phyloP scores from a whole-genome alignment of 2,888 invertebrate genomes.

The Abrostola tripartita region DNA sequence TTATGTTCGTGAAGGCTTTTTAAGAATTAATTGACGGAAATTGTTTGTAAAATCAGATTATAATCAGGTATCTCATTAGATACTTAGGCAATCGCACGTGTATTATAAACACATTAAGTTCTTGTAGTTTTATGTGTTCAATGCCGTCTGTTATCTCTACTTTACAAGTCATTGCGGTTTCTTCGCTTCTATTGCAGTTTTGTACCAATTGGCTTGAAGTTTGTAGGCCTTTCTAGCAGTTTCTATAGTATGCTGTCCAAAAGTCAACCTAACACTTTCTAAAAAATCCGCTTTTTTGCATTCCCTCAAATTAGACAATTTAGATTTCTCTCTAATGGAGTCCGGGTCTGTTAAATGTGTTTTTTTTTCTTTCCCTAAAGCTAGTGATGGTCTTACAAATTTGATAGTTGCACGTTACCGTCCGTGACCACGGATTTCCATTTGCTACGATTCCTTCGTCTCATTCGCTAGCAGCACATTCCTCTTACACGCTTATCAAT shows the following conservation, averaged over 20 bases:
- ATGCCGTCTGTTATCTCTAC: constrained; percentile 19
- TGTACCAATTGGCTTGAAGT: background rate
- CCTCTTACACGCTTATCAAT: no score
- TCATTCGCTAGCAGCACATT: no score
- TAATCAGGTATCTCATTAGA: constrained; percentile 18
- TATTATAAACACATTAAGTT: constrained; percentile 15
- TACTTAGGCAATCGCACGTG: constrained; percentile 8
- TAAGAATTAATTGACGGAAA: constrained; percentile 37
- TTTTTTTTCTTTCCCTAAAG: background rate
- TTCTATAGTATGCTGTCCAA: background rate
- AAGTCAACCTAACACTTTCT: background rate
- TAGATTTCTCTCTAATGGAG: constrained; percentile 1
- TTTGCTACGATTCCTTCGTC: no score
- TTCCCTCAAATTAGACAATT: background rate
- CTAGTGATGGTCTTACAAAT: background rate
- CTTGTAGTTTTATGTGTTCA: constrained; percentile 18
- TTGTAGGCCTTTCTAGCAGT: no score
- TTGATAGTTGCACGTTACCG: no score
- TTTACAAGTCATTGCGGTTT: constrained; percentile 8
- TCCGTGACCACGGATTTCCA: no score
- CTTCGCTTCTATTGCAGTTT: constrained; percentile 4
- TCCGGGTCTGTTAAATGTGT: background rate
- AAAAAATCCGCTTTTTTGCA: background rate
- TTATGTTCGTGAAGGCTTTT: constrained; percentile 27
- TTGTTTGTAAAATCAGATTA: constrained; percentile 9